phyloP scores from a whole-genome alignment of 2,113 vertebrate genomes.

The Rynchops niger region DNA sequence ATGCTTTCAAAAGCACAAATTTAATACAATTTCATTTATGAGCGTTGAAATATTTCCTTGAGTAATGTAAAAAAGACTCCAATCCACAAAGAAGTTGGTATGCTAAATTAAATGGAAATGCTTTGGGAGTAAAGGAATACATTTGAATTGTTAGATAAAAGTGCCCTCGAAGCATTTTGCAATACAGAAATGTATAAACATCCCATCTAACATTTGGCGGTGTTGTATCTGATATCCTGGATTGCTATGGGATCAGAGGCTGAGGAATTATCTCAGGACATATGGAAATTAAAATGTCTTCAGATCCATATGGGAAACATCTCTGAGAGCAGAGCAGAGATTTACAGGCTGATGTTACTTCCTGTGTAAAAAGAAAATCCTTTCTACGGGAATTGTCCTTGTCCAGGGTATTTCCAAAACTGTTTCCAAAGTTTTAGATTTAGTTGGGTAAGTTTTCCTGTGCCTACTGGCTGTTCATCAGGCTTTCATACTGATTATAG shows the following conservation, averaged over 20 bases:
- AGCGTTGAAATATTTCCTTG: background rate
- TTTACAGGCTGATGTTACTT: conserved; percentile 4
- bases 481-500: background rate
- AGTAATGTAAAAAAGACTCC: background rate
- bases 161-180: background rate
- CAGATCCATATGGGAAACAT: conserved; percentile 24
- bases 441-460: background rate
- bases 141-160: background rate
- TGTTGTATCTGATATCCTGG: background rate
- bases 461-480: background rate
- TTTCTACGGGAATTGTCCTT: background rate
- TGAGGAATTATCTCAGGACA: conserved; percentile 16
- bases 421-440: background rate
- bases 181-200: background rate
- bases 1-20: background rate
- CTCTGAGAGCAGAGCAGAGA: background rate
- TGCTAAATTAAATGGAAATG: background rate
- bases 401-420: background rate
- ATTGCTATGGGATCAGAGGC: conserved; percentile 1
- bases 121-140: background rate
- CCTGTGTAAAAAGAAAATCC: background rate
- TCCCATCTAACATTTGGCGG: background rate
- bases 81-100: background rate
- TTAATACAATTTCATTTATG: background rate
- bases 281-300: conserved; percentile 14